Percentiles rank a stretch among this genome's conserved stretches.
Evolutionary conservation across 2,797 vertebrate genomes (phyloP).

Genomic region (Gobionotothen gibberifrons): DNA sequence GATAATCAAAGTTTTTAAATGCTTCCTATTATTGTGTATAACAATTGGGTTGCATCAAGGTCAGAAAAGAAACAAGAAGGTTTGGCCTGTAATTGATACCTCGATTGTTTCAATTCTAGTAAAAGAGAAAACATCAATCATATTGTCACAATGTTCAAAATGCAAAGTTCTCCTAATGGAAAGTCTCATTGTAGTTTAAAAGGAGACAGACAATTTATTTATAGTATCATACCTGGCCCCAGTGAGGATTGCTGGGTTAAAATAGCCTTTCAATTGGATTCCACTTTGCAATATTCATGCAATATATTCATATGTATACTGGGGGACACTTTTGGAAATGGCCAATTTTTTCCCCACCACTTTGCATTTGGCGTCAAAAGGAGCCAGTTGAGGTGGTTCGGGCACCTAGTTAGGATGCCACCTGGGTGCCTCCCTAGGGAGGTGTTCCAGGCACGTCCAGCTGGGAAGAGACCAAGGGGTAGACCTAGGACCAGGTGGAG

Average conservation of each 20-base stretch:
- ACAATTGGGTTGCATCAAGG: conserved; percentile 57
- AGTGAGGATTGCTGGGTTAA: not conserved
- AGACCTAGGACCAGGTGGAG: no score
- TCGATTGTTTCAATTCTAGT: conserved; percentile 42
- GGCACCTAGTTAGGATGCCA: no score
- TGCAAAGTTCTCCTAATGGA: not conserved
- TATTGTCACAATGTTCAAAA: not conserved
- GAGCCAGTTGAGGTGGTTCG: no score
- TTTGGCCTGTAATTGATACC: conserved; percentile 37
- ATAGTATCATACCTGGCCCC: not conserved
- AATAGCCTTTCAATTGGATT: not conserved
- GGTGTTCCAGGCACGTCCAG: no score
- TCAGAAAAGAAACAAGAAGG: conserved; percentile 39
- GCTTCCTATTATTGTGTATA: conserved; percentile 79
- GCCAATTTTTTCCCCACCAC: no score
- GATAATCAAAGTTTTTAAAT: conserved; percentile 68
- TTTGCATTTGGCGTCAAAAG: no score
- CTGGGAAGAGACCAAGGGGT: no score
- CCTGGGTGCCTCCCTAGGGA: no score
- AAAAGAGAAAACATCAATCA: conserved; percentile 20
- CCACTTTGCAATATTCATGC: not conserved
- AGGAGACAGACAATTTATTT: not conserved
- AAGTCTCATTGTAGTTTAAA: not conserved
- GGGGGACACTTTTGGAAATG: no score
- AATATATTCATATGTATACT: no score